phyloP scores from a whole-genome alignment of 2,797 vertebrate genomes.

The Ammospiza maritima region DNA sequence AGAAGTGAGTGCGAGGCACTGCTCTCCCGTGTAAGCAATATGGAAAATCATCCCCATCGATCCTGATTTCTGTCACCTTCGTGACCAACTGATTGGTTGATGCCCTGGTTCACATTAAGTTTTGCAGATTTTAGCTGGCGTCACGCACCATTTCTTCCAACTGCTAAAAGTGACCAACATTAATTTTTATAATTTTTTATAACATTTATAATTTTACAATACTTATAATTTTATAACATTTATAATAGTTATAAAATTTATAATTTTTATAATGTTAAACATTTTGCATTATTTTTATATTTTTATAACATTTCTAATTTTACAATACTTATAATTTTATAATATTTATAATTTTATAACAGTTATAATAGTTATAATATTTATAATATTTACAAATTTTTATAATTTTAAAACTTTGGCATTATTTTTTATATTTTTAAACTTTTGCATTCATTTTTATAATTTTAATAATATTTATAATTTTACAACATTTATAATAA shows the following conservation, averaged over 20 bases:
- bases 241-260: too few species aligned
- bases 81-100: accelerated
- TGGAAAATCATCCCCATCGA: accelerated
- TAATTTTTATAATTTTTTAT: not conserved
- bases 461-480: not conserved
- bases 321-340: too few species aligned
- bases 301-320: too few species aligned
- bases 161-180: not conserved
- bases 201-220: too few species aligned
- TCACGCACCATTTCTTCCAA: accelerated
- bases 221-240: not conserved
- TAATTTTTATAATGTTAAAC: too few species aligned
- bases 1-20: not conserved
- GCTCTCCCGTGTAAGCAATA: not conserved
- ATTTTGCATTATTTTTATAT: too few species aligned
- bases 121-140: not conserved
- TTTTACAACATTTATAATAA: too few species aligned
- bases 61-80: not conserved
- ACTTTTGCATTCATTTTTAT: not conserved
- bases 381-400: too few species aligned
- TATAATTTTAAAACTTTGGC: too few species aligned
- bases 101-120: not conserved
- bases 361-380: too few species aligned
- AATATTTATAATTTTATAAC: too few species aligned
- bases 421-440: too few species aligned